Conservation (phyloP, 2,113 vertebrate species). For the Heloderma charlesbogerti region DNA sequence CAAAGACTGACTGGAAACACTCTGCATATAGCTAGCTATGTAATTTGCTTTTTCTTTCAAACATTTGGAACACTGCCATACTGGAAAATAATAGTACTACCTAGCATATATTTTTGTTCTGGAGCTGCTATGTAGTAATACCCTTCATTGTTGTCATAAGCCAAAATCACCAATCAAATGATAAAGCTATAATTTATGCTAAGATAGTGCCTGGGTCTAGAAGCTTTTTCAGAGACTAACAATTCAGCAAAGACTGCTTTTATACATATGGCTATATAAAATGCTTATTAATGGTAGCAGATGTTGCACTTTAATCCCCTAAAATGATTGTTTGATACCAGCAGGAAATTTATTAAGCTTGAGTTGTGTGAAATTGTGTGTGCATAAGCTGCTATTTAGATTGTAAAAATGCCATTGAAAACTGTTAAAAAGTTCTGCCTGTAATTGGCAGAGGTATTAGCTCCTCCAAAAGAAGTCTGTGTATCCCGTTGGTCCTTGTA, state of each 20-base stretch:
- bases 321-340: slow-evolving; percentile 84
- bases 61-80: slow-evolving; percentile 39
- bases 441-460: slow-evolving; percentile 90
- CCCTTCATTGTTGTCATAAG: slow-evolving; percentile 64
- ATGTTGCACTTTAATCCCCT: slow-evolving; percentile 81
- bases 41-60: slow-evolving; percentile 48
- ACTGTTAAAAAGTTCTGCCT: slow-evolving; percentile 85
- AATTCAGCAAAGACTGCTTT: slow-evolving; percentile 69
- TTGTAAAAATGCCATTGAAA: slow-evolving; percentile 82
- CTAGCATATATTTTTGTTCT: slow-evolving; percentile 19
- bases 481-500: slow-evolving; percentile 82
- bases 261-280: slow-evolving; percentile 75
- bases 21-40: neutral
- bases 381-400: slow-evolving; percentile 82
- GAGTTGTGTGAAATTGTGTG: slow-evolving; percentile 85
- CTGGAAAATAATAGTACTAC: slow-evolving; percentile 45
- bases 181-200: slow-evolving; percentile 71
- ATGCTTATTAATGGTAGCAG: slow-evolving; percentile 82
- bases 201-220: slow-evolving; percentile 60
- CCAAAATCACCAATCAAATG: slow-evolving; percentile 59
- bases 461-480: slow-evolving; percentile 83
- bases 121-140: slow-evolving; percentile 35
- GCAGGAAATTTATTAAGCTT: slow-evolving; percentile 84
- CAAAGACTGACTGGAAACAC: slow-evolving; percentile 30
- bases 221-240: slow-evolving; percentile 73